A percentile compares a stretch with the other conserved stretches of the same genome.
phyloP scores from a whole-genome alignment of 2,888 invertebrate species.

The Atethmia centrago region DNA sequence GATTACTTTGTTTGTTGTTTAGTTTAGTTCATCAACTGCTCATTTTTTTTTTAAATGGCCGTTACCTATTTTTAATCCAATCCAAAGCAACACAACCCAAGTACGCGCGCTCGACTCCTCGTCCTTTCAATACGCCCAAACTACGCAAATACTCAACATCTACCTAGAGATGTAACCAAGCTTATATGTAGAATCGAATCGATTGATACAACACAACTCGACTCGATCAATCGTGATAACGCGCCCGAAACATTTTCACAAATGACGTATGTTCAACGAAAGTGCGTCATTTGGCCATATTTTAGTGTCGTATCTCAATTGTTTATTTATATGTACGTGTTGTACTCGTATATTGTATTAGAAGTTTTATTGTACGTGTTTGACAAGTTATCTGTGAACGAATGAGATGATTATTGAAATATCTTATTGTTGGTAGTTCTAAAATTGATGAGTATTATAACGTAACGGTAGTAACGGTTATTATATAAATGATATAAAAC shows the following conservation, averaged over 20 bases:
- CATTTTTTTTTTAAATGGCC: too few species aligned
- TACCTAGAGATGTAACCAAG: constrained; percentile 8
- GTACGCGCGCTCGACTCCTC: background rate
- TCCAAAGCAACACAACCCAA: background rate
- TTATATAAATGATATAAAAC: too few species aligned
- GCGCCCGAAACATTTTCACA: constrained; percentile 9
- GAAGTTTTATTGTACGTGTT: constrained; percentile 25
- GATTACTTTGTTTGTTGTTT: too few species aligned
- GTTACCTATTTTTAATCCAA: too few species aligned
- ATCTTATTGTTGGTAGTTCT: background rate
- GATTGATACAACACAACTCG: constrained; percentile 12
- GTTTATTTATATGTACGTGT: constrained; percentile 40
- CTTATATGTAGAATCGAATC: constrained; percentile 25
- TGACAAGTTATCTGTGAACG: background rate
- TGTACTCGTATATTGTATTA: constrained; percentile 27
- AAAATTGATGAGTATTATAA: background rate
- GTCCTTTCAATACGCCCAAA: background rate
- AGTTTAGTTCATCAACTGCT: too few species aligned
- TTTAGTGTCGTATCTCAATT: constrained; percentile 11
- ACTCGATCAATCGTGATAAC: constrained; percentile 30
- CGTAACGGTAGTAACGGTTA: background rate
- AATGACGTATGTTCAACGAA: constrained; percentile 36
- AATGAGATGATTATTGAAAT: constrained; percentile 1
- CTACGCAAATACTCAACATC: constrained; percentile 24
- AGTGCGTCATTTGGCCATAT: constrained; percentile 49